Base-by-base conservation (phyloP, 2,113 vertebrate species). In the Monopterus albus region DNA sequence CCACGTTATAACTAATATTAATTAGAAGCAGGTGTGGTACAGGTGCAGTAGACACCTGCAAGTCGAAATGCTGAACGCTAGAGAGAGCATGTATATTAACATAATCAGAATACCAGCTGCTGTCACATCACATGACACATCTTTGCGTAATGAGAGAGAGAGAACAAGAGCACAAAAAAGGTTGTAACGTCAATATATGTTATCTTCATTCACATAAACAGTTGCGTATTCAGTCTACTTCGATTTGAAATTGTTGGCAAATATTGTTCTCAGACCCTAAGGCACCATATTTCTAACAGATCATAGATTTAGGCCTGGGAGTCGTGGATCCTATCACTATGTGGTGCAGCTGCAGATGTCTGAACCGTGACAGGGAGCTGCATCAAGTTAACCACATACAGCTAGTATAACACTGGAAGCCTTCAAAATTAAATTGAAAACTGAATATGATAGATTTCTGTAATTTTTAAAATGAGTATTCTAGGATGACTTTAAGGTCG, bases 41-140 rank as follows among this genome's bases (percentile, higher is more conserved):
- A 56, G 49, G 25, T 73, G 49, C 39, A 28, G 26, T 1, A 20
- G 9, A 47, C n/a, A 56, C 4, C 2, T 69, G 49, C 58, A 28
- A 2, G 4, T 55, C 25, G 6, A 60, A 8, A 43, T 45, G 4
- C 17, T 57, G 47, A 49, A 60, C 83, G 74, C 83, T 75, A 82
- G 83, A 82, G 51, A 87, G 80, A 39, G 81, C 70, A 64, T 29
- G 68, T 1, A 47, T 20, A 72, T 72, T 36, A 73, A 7, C 52
- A 64, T 63, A 17, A 63, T 50, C 13, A 29, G 2, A 29, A 55
- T 45, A 25, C 17, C 10, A 51, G 17, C 74, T 20, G n/a, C 50
- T 53, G 73, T 45, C 6, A 55, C 36, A 55, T 57, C 62, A 76
- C 52, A 14, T 63, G 61, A 64, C 61, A 36, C 21, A 6, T 47